phyloP scores from a whole-genome alignment of 37 sponge, comb jelly and placozoan species.

The Beroe forskalii region DNA sequence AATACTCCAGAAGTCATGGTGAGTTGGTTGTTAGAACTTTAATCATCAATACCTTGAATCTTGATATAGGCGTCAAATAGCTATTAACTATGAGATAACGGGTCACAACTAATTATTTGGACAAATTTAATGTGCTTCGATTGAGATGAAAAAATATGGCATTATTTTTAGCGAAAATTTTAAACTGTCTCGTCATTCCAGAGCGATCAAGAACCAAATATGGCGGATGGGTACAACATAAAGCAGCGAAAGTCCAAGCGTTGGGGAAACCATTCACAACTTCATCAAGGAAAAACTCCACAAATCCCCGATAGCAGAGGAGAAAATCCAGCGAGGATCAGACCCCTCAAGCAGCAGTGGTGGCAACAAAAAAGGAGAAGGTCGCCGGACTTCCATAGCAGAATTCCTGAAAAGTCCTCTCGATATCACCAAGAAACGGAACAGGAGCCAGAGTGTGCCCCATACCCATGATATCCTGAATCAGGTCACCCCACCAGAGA shows the following conservation, averaged over 20 bases:
- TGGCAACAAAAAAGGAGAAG: neutral
- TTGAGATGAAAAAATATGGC: no score
- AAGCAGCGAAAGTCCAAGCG: constrained; percentile 44
- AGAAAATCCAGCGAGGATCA: neutral
- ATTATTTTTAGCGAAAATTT: no score
- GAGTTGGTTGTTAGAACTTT: no score
- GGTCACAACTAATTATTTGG: no score
- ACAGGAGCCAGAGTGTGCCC: constrained; percentile 50
- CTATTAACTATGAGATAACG: no score
- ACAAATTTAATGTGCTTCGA: no score
- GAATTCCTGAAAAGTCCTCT: constrained; percentile 57
- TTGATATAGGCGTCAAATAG: no score
- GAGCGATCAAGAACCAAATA: neutral
- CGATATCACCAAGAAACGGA: neutral
- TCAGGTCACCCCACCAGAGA: neutral
- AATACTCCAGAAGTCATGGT: neutral
- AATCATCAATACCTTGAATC: no score
- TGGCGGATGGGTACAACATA: neutral
- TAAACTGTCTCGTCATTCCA: no score
- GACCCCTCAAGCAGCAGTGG: neutral
- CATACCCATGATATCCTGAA: neutral
- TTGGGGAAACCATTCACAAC: constrained; percentile 46
- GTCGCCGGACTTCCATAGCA: neutral
- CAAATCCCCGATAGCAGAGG: neutral
- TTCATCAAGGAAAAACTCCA: constrained; percentile 46